These are phyloP conservation scores for Sorex maritimensis DNA, from an alignment of 2,797 vertebrate species.

Conservation along the genomic window DNA sequence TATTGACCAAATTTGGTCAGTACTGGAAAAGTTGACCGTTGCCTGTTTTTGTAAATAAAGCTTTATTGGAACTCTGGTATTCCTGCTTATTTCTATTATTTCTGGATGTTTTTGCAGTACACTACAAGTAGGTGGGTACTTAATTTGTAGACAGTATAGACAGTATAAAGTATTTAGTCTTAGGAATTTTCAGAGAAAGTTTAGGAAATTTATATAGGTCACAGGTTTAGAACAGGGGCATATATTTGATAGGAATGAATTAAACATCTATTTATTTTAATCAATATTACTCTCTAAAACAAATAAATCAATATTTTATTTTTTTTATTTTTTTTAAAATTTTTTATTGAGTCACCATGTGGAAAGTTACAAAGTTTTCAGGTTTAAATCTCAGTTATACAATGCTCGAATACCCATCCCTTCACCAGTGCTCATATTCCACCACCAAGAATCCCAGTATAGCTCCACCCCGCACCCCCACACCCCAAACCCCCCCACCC, in stretches of 20 bases:
- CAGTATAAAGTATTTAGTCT: background rate
- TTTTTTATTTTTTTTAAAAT: no score
- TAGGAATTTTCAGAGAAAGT: background rate
- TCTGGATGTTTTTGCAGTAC: background rate
- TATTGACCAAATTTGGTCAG: background rate
- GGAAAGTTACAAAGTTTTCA: no score
- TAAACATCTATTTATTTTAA: background rate
- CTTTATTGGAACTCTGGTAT: conserved; percentile 1
- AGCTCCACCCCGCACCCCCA: no score
- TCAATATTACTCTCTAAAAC: background rate
- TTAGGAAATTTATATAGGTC: background rate
- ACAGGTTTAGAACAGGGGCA: background rate
- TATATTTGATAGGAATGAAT: background rate
- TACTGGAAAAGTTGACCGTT: background rate
- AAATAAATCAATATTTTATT: background rate
- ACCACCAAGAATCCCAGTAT: no score
- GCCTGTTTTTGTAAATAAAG: conserved; percentile 17
- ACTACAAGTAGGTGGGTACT: background rate
- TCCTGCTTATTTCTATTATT: background rate
- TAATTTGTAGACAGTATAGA: background rate
- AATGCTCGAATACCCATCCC: no score
- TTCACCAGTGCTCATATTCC: no score
- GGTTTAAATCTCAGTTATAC: no score
- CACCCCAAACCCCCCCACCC: no score
- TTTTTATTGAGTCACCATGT: no score